Evolutionary conservation across 2,888 invertebrate species (phyloP).

Genomic region (Agelastica alni): DNA sequence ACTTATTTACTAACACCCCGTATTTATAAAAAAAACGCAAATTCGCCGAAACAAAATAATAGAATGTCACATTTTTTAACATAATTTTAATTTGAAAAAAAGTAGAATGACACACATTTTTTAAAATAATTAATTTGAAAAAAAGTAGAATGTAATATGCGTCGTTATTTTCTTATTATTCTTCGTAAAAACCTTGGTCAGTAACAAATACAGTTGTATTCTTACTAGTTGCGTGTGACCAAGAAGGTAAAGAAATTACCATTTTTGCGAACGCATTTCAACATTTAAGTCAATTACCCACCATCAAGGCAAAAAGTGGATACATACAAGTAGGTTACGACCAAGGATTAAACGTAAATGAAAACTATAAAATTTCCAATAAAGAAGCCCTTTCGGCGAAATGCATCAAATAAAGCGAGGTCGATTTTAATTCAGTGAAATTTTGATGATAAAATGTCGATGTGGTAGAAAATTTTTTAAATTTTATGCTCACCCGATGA

Average conservation of each 20-base stretch:
- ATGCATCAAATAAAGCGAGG: not conserved
- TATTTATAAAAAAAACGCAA: no score
- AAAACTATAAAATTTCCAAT: not conserved
- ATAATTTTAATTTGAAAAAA: no score
- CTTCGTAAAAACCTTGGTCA: slow-evolving; percentile 22
- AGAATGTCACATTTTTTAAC: no score
- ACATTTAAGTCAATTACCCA: slow-evolving; percentile 1
- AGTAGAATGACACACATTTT: no score
- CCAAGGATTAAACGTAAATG: not conserved
- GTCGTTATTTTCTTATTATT: no score
- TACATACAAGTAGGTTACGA: not conserved
- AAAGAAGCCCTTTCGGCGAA: slow-evolving; percentile 2
- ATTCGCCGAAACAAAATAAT: no score
- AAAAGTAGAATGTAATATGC: no score
- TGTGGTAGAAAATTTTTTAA: slow-evolving; percentile 4
- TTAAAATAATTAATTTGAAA: no score
- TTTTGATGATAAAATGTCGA: not conserved
- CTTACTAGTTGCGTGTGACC: not conserved
- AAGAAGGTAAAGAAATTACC: not conserved
- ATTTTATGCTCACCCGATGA: slow-evolving; percentile 41
- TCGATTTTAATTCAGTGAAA: not conserved
- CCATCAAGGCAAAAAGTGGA: not conserved
- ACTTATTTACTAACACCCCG: no score
- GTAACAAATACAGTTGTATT: slow-evolving; percentile 8
- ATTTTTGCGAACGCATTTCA: no score